Evolutionary conservation across 2,888 invertebrate genomes (phyloP).

Genomic region (Nowickia ferox): DNA sequence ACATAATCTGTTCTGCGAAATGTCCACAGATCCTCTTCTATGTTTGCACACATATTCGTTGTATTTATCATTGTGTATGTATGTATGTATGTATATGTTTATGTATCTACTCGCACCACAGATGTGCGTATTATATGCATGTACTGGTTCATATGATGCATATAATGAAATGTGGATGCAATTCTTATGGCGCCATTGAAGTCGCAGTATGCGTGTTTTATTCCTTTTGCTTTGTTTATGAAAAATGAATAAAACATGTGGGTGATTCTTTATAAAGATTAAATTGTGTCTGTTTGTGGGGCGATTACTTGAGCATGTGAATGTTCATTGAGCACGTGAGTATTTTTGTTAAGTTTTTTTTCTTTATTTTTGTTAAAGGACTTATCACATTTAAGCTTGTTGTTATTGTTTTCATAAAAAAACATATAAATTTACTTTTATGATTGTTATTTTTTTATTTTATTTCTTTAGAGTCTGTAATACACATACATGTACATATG

Average conservation of each 20-base stretch:
- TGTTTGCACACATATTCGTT: no score
- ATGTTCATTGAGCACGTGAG: not conserved
- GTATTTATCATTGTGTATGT: not conserved
- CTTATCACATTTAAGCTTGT: constrained; percentile 46
- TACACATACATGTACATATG: no score
- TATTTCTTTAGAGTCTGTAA: not conserved
- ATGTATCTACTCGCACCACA: no score
- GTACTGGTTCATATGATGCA: not conserved
- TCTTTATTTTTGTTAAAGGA: constrained; percentile 15
- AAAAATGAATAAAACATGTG: constrained; percentile 22
- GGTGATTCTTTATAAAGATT: constrained; percentile 44
- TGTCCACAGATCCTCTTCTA: no score
- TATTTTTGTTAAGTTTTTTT: not conserved
- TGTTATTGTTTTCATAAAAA: constrained; percentile 41
- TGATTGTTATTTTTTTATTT: constrained; percentile 1
- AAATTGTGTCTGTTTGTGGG: constrained; percentile 6
- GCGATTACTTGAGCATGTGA: not conserved
- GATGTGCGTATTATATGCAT: not conserved
- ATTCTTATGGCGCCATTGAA: constrained; percentile 56
- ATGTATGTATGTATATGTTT: not conserved
- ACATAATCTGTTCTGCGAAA: no score
- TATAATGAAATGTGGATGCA: constrained; percentile 49
- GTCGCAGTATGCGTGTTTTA: constrained; percentile 29
- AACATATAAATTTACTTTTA: constrained; percentile 46
- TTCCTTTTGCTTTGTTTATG: constrained; percentile 26